These are phyloP conservation scores for Sinotaia quadrata DNA, from an alignment of 2,888 invertebrate species.

Conservation along the genomic window DNA sequence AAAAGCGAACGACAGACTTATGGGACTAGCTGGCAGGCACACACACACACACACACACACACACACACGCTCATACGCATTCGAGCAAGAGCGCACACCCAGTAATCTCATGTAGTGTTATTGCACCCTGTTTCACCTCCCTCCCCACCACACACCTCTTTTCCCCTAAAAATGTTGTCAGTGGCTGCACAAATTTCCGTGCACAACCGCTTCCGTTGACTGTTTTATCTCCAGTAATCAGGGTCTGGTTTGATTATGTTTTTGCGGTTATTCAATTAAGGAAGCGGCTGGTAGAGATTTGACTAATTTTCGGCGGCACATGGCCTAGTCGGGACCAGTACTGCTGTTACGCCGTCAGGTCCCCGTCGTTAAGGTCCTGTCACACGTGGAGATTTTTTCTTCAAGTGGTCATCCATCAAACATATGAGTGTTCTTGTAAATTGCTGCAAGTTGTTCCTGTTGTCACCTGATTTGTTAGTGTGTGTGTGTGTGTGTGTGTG, in stretches of 20 bases:
- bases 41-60: background rate
- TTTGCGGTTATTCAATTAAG: conserved; percentile 14
- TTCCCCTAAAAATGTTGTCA: background rate
- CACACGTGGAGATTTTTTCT: background rate
- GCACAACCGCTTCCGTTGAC: conserved; percentile 1
- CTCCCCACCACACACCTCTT: background rate
- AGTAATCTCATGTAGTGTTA: background rate
- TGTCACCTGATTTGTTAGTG: too few species aligned
- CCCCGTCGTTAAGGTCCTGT: background rate
- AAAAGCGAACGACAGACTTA: too few species aligned
- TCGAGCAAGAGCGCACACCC: background rate
- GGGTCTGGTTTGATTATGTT: conserved; percentile 11
- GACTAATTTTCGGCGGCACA: conserved; percentile 15
- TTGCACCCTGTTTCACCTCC: background rate
- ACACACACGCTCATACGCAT: background rate
- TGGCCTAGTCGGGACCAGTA: background rate
- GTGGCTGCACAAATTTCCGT: background rate
- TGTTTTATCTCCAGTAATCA: conserved; percentile 11
- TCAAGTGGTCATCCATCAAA: background rate
- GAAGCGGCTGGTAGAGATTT: conserved; percentile 3
- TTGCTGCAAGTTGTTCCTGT: too few species aligned
- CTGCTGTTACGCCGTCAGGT: background rate
- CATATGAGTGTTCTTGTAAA: too few species aligned
- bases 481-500: too few species aligned
- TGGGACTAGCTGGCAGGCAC: too few species aligned